Conservation (phyloP, 2,888 invertebrate genomes). For the Ceriagrion tenellum region DNA sequence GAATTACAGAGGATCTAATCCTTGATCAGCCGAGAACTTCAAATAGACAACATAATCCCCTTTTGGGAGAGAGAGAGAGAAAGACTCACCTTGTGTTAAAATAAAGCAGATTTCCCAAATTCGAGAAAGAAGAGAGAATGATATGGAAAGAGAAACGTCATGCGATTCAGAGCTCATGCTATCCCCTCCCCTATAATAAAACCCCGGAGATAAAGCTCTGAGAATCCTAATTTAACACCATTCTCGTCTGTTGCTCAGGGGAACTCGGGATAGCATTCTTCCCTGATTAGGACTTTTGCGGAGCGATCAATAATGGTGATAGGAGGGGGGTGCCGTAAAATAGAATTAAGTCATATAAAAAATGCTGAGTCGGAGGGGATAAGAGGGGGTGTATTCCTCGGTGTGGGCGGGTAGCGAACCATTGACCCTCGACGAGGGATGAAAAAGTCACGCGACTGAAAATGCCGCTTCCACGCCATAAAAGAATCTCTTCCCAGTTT, state of each 20-base stretch:
- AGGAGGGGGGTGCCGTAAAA: slow-evolving; percentile 28
- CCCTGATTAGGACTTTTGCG: slow-evolving; percentile 44
- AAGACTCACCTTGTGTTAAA: background rate
- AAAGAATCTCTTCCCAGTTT: background rate
- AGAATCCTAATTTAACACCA: slow-evolving; percentile 56
- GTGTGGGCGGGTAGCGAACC: slow-evolving; percentile 52
- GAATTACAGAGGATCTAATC: slow-evolving; percentile 38
- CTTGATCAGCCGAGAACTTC: slow-evolving; percentile 40
- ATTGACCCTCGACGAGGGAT: slow-evolving; percentile 51
- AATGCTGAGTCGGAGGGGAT: background rate
- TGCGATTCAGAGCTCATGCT: slow-evolving; percentile 33
- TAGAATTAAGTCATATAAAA: slow-evolving; percentile 64
- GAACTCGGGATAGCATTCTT: slow-evolving; percentile 17
- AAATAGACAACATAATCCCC: slow-evolving; percentile 46
- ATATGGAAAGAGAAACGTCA: background rate
- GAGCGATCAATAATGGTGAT: slow-evolving; percentile 45
- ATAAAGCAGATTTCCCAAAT: slow-evolving; percentile 8
- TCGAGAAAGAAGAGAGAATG: background rate
- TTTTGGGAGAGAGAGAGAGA: background rate
- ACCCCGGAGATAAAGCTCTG: slow-evolving; percentile 15
- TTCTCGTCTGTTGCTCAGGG: slow-evolving; percentile 15
- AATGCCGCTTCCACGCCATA: background rate
- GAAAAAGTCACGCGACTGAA: slow-evolving; percentile 57
- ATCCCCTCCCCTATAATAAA: slow-evolving; percentile 49
- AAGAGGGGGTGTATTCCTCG: background rate